Conservation (phyloP, 2,888 invertebrate species). For the Scaptomyza cyrtandrae region DNA sequence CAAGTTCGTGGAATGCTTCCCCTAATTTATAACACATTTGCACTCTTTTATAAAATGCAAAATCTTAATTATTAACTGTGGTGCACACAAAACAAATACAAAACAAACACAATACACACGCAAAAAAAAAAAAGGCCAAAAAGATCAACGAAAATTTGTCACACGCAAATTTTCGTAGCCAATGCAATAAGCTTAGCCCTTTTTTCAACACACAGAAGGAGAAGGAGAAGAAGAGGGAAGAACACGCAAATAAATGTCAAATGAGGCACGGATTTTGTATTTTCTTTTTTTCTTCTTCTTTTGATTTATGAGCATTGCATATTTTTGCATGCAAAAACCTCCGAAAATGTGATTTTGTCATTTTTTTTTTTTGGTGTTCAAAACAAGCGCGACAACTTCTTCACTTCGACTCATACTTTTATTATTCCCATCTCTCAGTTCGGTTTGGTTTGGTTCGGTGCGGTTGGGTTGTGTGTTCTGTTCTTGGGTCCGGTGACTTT, state of each 20-base stretch:
- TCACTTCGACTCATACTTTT: conserved; percentile 16
- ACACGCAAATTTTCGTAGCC: conserved; percentile 39
- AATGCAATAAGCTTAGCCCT: conserved; percentile 40
- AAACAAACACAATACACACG: no score
- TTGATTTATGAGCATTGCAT: conserved; percentile 70
- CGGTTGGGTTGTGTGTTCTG: not conserved
- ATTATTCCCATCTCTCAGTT: not conserved
- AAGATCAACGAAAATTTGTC: conserved; percentile 39
- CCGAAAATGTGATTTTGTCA: conserved; percentile 9
- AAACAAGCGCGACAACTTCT: conserved; percentile 52
- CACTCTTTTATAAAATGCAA: not conserved
- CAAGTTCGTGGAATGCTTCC: not conserved
- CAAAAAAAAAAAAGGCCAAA: conserved; percentile 1
- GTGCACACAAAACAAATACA: conserved; percentile 9
- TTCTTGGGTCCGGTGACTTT: not conserved
- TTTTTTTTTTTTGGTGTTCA: conserved; percentile 20
- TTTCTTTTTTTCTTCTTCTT: conserved; percentile 6
- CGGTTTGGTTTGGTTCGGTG: no score
- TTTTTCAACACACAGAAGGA: not conserved
- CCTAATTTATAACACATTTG: conserved; percentile 16
- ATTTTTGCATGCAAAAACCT: conserved; percentile 48
- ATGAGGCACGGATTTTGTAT: conserved; percentile 36
- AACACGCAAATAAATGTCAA: conserved; percentile 57
- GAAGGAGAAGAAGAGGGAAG: not conserved
- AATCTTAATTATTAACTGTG: conserved; percentile 21